Base-by-base conservation (phyloP, 2,797 vertebrate genomes). In the Zalophus californianus region DNA sequence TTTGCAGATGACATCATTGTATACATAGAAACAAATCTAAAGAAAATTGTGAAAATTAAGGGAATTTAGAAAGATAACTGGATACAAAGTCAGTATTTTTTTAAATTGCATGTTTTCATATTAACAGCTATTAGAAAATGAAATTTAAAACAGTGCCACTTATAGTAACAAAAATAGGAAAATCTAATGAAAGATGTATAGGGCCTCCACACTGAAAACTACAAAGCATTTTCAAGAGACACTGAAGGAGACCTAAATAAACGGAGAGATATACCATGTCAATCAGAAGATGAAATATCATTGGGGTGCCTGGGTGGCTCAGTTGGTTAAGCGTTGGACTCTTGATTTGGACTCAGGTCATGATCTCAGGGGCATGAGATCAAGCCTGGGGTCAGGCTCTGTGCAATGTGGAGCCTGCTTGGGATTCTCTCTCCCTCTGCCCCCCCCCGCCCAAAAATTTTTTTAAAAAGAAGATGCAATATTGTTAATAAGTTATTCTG, bases 131-230 rank as follows among this genome's bases (percentile, higher is more conserved):
- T 18, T 70, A 66, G 78, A 89, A 75, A 88, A 86, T 75, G 7
- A 93, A 82, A 95, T 82, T 50, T 77, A 44, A 77, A 75, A 64
- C 56, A 60, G 72, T 91, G 25, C 23, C 64, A 79, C 48, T 73
- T 73, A 75, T 38, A 73, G 52, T 79, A 85, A 78, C 48, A 84
- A 80, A 96, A 96, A 68, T 25, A 91, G 72, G 38, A 89, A 66
- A 85, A 73, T 58, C 32, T 91, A 56, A 64, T 95, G 72, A 50
- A 90, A 73, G 29, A 21, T 20, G 2, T 50, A 8, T 38, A 87
- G 44, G 38, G 77, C 35, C 32, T 44, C 38, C 23, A 52, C 29
- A 23, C 21, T 48, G 60, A 83, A 82, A 95, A 91, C 23, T 27
- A 38, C 2, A 66, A 20, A 64, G 44, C 38, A 27, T 3, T 68